Evolutionary conservation across 2,888 invertebrate genomes (phyloP).

Genomic region (Odontomyia ornata): DNA sequence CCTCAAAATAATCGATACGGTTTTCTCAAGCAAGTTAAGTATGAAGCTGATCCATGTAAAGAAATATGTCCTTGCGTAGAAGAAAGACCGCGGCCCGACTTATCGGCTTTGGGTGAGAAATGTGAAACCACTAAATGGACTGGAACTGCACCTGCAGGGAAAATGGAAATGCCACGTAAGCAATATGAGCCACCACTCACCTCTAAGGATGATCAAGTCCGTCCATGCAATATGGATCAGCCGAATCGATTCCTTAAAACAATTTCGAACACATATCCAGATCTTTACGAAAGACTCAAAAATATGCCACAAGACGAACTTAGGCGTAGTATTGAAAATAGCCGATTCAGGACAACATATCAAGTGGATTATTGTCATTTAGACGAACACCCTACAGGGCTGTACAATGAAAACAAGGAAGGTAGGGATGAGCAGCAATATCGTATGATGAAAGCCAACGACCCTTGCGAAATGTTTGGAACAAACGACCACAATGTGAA

Average conservation of each 20-base stretch:
- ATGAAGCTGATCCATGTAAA: background rate
- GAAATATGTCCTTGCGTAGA: constrained; percentile 29
- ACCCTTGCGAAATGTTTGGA: constrained; percentile 50
- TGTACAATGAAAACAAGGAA: constrained; percentile 57
- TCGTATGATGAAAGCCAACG: constrained; percentile 52
- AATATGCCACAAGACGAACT: constrained; percentile 66
- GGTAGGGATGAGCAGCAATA: constrained; percentile 54
- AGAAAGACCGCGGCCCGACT: background rate
- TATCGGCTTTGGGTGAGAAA: constrained; percentile 51
- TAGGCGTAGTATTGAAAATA: constrained; percentile 65
- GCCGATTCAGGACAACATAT: constrained; percentile 69
- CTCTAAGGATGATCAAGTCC: constrained; percentile 8
- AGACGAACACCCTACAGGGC: constrained; percentile 59
- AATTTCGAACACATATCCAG: constrained; percentile 65
- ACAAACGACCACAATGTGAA: constrained; percentile 56
- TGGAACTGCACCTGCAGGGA: constrained; percentile 60
- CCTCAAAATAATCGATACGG: constrained; percentile 57
- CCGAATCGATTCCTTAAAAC: constrained; percentile 60
- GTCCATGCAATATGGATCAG: constrained; percentile 51
- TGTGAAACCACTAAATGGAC: constrained; percentile 59
- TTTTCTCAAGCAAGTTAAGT: background rate
- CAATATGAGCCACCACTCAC: constrained; percentile 57
- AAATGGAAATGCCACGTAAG: constrained; percentile 58
- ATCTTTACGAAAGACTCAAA: constrained; percentile 67
- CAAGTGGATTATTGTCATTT: constrained; percentile 67